Base-by-base conservation (phyloP, 2,888 invertebrate species). In the Endotricha flammealis region DNA sequence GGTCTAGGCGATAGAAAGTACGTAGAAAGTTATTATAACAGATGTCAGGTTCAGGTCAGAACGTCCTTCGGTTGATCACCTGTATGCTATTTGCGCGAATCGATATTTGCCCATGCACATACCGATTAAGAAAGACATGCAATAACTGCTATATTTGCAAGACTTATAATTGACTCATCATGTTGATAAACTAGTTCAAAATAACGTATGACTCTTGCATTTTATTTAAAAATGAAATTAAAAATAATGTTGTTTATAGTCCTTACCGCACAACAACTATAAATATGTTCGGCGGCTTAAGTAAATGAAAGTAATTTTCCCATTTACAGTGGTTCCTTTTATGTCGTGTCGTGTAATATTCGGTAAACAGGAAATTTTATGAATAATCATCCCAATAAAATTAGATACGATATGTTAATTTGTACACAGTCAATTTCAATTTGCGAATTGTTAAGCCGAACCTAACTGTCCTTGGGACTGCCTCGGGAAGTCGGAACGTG, bases 81-180 rank as follows among this genome's bases (percentile, higher is more conserved):
- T 24, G 12, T n/a, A 4, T 25, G 32, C 16, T 16, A 27, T 24
- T 16, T 10, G 12, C 10, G n/a, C 12, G 5, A 32, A 24, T 32
- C 32, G 16, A 32, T 32, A 32, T 32, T 32, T 25, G 25, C 25
- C 32, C 25, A 32, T 10, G 25, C 32, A 20, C 12, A 14, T 11
- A 9, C 10, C 13, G 10, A 10, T 20, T 8, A 2, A 20, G 20
- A 20, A 20, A 20, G 8, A n/a, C 6, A 6, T 25, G 25, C 32
- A 32, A 16, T 25, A 4, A 16, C n/a, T n/a, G n/a, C n/a, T n/a
- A n/a, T n/a, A 25, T 11, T 32, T 32, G 10, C 12, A 10, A 25
- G 4, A 22, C n/a, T n/a, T n/a, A n/a, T n/a, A n/a, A n/a, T n/a
- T n/a, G n/a, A n/a, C n/a, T n/a, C n/a, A n/a, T n/a, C n/a, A n/a